Evolutionary conservation across 1,140 invertebrate species (phyloP), one percentile per base, ranked within the genome.

Genomic region (Drosophila pseudoananassae): DNA sequence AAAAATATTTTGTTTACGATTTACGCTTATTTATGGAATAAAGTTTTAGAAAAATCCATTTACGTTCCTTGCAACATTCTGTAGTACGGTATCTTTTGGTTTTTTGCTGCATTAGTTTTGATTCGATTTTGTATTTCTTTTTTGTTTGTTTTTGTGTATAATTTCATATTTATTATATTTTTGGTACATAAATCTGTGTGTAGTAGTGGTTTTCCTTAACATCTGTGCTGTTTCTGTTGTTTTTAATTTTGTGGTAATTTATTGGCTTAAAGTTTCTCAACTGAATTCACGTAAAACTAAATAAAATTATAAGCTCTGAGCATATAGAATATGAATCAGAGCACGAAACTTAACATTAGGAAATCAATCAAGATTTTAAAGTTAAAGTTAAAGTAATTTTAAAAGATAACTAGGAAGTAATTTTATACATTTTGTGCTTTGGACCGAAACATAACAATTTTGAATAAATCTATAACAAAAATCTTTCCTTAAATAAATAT

Each of bases 151-250:
- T 78, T 68, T 76, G 65, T 63, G 65, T 85, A 87, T 85, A 85
- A 76, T 80, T 80, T 80, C 69, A 89, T 88, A 84, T 90, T 90
- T 91, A 89, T 91, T 90, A 90, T 69, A 79, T 82, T 90, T 90
- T 91, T 91, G 89, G 89, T 91, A 91, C 89, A 91, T 89, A 83
- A 83, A 91, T 88, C 79, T 90, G 85, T 81, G 82, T 85, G 43
- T 84, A 76, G 80, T 84, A 64, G 60, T 55, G 27, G 59, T 66
- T 84, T 76, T 57, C 64, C 65, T 81, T 76, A 76, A 81, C 72
- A 47, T 65, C 59, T 78, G 76, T 83, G 78, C 51, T 76, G 49
- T 64, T 68, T 43, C 79, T 69, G 53, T 51, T 69, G 47, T 49
- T 54, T 53, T 61, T 27, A 45, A 63, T 65, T 66, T 60, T 69